Base-by-base conservation (phyloP, 2,797 vertebrate genomes). In the Scyliorhinus canicula region DNA sequence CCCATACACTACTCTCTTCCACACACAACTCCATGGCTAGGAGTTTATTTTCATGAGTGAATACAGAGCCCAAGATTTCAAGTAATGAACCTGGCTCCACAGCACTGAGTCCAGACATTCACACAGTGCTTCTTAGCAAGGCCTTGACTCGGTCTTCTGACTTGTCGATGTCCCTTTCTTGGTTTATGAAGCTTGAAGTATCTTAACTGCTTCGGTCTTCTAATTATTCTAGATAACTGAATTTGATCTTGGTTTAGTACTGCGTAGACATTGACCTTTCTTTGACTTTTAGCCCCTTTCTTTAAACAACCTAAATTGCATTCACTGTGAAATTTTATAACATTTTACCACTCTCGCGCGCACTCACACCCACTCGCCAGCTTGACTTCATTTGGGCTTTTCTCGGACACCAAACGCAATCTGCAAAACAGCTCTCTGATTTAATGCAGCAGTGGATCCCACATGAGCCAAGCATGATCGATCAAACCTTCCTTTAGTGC, bases 381-480 rank as follows among this genome's bases (percentile, higher is more conserved):
- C 99, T 98, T 98, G 98, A 99, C 98, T 98, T 99, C 99, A 99
- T 98, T 98, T 98, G 98, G 99, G 98, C 98, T 98, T 98, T 98
- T 97, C 98, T 98, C 97, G 97, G 98, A 98, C 98, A 98, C 98
- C 98, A 99, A 99, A 99, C 98, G 98, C 99, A 98, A 98, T 99
- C 98, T 98, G 98, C 98, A 98, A 99, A 97, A 98, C 98, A 98
- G 98, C 98, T 98, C 98, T 98, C 98, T 98, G 98, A 98, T 99
- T 99, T 98, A 99, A 99, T 99, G 99, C 99, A 99, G 99, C 98
- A 99, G 98, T 98, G 98, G 98, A 99, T 99, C 99, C 99, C 99
- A 74, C 67, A 98, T 98, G 98, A 99, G 99, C 98, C 98, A 99
- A 99, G 98, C 99, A 99, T 98, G 99, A 99, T 99, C 98, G 98